Percentiles rank a stretch among this genome's conserved stretches.
phyloP scores from a whole-genome alignment of 2,888 invertebrate species.

The Andrena fulva region DNA sequence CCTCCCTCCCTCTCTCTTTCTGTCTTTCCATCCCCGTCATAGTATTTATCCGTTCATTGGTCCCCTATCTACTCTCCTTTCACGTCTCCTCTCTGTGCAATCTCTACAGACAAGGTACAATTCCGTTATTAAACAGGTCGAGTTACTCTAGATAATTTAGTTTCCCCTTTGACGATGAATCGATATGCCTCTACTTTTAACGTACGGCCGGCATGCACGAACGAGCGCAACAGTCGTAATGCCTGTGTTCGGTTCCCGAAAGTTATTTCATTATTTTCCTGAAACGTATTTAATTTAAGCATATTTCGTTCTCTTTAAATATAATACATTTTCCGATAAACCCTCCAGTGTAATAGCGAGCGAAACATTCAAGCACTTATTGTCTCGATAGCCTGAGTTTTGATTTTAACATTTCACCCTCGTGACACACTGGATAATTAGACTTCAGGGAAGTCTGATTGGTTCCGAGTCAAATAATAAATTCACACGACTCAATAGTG shows the following conservation, averaged over 20 bases:
- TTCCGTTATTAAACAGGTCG: slow-evolving; percentile 55
- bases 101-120: slow-evolving; percentile 47
- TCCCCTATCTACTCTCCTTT: slow-evolving; percentile 8
- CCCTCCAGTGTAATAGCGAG: no score
- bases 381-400: no score
- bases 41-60: slow-evolving; percentile 33
- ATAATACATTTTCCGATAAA: no score
- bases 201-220: not conserved
- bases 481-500: no score
- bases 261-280: no score
- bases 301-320: no score
- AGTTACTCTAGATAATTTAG: slow-evolving; percentile 62
- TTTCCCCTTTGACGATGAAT: slow-evolving; percentile 58
- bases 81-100: slow-evolving; percentile 30
- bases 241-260: not conserved
- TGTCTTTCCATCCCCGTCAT: not conserved
- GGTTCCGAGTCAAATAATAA: no score
- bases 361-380: no score
- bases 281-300: no score
- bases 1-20: not conserved
- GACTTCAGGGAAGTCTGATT: no score
- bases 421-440: no score
- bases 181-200: slow-evolving; percentile 26
- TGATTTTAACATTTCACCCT: no score
- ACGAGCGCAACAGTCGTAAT: not conserved